phyloP scores from a whole-genome alignment of 1,140 invertebrate species.

The Chlorops oryzae region DNA sequence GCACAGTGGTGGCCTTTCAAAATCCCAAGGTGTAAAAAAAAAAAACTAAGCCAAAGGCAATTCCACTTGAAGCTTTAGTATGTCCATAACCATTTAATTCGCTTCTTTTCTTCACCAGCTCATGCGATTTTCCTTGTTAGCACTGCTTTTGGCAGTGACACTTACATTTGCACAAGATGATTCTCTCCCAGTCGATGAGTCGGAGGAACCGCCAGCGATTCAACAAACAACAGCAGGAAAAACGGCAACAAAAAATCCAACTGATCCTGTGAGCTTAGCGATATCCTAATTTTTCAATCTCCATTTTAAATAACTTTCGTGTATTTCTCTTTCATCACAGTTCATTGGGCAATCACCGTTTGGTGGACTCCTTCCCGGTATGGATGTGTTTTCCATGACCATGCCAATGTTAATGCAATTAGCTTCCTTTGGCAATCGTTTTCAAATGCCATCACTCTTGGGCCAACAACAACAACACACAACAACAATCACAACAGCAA shows the following conservation, averaged over 20 bases:
- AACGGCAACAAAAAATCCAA: background rate
- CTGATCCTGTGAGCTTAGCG: background rate
- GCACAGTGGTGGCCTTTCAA: too few relatives aligned
- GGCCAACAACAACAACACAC: too few relatives aligned
- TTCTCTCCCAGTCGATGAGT: background rate
- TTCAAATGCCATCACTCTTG: conserved; percentile 23
- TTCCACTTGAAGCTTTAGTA: too few relatives aligned
- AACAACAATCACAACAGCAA: too few relatives aligned
- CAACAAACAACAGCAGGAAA: background rate
- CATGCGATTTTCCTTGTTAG: too few relatives aligned
- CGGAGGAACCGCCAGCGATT: conserved; percentile 1
- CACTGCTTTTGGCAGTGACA: background rate
- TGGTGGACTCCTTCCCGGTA: conserved; percentile 9
- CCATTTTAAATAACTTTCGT: background rate
- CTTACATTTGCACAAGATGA: background rate
- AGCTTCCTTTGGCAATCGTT: conserved; percentile 30
- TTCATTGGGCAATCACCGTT: conserved; percentile 24
- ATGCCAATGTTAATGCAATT: conserved; percentile 31
- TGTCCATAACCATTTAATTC: too few relatives aligned
- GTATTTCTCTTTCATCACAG: conserved; percentile 5
- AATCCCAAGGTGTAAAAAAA: too few relatives aligned
- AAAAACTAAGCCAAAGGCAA: too few relatives aligned
- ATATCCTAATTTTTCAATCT: background rate
- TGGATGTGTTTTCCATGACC: conserved; percentile 28
- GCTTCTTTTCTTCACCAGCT: too few relatives aligned